These are phyloP conservation scores for Drosophila obscura DNA, from an alignment of 1,140 invertebrate genomes.

Conservation along the genomic window DNA sequence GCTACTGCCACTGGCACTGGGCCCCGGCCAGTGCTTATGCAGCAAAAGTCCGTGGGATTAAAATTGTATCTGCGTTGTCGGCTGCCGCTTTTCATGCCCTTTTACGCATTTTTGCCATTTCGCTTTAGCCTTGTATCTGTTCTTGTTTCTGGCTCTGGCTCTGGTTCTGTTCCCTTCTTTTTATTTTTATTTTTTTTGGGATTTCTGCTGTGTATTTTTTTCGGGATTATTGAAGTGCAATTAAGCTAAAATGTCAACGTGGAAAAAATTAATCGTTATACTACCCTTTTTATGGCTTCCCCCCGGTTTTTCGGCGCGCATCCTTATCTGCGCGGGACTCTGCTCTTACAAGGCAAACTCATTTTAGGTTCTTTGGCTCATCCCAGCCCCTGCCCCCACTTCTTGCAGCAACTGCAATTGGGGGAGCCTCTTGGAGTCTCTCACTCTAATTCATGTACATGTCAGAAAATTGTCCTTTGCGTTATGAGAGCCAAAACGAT, in stretches of 20 bases:
- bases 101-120: constrained; percentile 81
- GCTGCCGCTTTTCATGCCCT: constrained; percentile 81
- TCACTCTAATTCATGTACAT: constrained; percentile 81
- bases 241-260: constrained; percentile 83
- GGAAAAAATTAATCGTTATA: constrained; percentile 83
- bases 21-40: constrained; percentile 67
- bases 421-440: constrained; percentile 19
- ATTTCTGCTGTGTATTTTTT: constrained; percentile 57
- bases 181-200: constrained; percentile 23
- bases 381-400: neutral
- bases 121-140: constrained; percentile 50
- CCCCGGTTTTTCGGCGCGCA: constrained; percentile 20
- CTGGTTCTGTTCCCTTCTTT: constrained; percentile 7
- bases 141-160: constrained; percentile 21
- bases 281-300: constrained; percentile 79
- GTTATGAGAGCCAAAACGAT: constrained; percentile 49
- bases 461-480: constrained; percentile 64
- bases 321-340: constrained; percentile 51
- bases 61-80: constrained; percentile 73
- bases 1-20: constrained; percentile 12
- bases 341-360: constrained; percentile 56
- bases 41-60: constrained; percentile 82
- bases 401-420: no score
- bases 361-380: constrained; percentile 32
- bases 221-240: constrained; percentile 83